Conservation (phyloP, 2,113 vertebrate genomes). For the Lasiurus cinereus region DNA sequence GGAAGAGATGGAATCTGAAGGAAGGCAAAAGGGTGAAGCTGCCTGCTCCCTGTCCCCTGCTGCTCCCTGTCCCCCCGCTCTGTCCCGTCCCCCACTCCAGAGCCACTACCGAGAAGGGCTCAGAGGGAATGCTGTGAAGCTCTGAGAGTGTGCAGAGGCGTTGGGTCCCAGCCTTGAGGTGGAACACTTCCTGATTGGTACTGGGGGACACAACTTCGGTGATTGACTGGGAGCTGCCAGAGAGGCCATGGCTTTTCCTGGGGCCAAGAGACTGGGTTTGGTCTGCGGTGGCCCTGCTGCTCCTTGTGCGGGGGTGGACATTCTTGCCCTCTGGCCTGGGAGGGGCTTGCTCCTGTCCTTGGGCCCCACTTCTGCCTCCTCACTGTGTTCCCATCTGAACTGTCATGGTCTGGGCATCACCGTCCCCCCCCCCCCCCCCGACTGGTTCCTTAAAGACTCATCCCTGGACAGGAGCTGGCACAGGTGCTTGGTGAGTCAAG, state of each 20-base stretch:
- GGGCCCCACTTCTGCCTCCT: background rate
- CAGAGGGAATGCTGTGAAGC: slow-evolving; percentile 3
- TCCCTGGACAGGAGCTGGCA: background rate
- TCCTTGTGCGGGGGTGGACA: too few species aligned
- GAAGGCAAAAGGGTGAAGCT: background rate
- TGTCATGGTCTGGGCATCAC: accelerated
- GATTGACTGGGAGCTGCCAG: background rate
- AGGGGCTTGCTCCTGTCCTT: background rate
- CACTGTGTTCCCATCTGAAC: background rate
- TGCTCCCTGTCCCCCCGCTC: too few species aligned
- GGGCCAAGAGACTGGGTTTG: background rate
- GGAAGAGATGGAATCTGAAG: background rate
- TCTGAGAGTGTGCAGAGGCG: background rate
- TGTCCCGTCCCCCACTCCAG: background rate
- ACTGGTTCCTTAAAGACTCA: background rate
- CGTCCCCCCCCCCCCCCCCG: background rate
- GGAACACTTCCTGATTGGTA: background rate
- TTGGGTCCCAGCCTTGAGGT: background rate
- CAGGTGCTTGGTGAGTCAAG: background rate
- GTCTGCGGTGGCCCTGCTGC: background rate
- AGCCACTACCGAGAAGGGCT: background rate
- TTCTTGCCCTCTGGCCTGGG: background rate
- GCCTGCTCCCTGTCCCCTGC: too few species aligned
- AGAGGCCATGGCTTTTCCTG: background rate
- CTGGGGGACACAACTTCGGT: background rate